Base-by-base conservation (phyloP, 2,888 invertebrate species). In the Nephrocerus scutellatus region DNA sequence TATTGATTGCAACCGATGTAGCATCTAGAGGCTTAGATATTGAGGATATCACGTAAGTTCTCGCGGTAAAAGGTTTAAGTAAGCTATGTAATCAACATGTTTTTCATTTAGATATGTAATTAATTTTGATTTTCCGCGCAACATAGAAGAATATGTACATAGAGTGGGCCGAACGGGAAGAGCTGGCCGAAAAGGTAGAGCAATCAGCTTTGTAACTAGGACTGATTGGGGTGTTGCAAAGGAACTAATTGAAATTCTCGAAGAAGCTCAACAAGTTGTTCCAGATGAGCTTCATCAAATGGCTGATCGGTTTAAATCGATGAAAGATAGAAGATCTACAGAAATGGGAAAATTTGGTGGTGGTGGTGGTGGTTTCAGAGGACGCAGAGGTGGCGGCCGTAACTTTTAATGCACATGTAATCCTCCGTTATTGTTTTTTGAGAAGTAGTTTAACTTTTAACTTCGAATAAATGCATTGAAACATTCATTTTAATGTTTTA, bases 111-210 rank as follows among this genome's bases (percentile, higher is more conserved):
- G 66, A 0, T 57, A 91, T 66, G 91, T 96, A 2, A 71, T 93
- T 18, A 96, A 96, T 66, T 87, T 80, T 54, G 95, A 96, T 66
- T 93, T 95, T 57, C 95, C 95, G 0, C 75, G 83, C 12, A 89
- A 92, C 55, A 89, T 95, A 54, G 95, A 95, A 63, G 95, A 96
- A 57, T 96, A 95, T 68, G 66, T 68, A 1, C 95, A 96, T 62
- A 76, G 95, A 44, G 89, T 96, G n/a, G 95, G 95, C 0, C 76
- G 96, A 43, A 96, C 95, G 0, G 96, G 95, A 1, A 75, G 95
- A 41, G 95, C 96, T 12, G 95, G 95, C 12, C 77, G 78, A 43
- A 78, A 76, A 0, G 95, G 96, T 0, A 79, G 79, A 36, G 82
- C 92, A 1, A 76, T 93, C 22, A 86, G 89, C 37, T 81, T 86